Evolutionary conservation across 2,113 vertebrate species (phyloP), one percentile per base, ranked within the genome.

Genomic region (Percina caprodes): DNA sequence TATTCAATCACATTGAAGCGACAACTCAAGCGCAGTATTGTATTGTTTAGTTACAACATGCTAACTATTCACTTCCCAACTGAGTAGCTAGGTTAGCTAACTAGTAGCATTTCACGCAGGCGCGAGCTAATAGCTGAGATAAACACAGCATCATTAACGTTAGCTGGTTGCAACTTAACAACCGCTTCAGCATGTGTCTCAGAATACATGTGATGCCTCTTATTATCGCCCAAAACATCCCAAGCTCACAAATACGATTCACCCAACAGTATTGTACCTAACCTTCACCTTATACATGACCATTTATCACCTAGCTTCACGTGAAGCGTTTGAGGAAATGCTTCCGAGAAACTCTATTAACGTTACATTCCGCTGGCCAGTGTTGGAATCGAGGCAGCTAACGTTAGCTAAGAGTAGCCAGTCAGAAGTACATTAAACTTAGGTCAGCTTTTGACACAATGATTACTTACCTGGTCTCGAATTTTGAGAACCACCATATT

Each of bases 401-500:
- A 51, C 72, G n/a, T 71, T 78, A 91, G 88, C 90, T 91, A 82
- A 51, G 69, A 24, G 69, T 78, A 91, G 72, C 82, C 15, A 42
- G 56, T 35, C 69, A 59, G 54, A 52, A 74, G 39, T 65, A 84
- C 75, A 74, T 69, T 14, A 67, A 90, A 91, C 80, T 86, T 84
- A 4, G n/a, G 11, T 74, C 52, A 26, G 52, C 49, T 66, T 81
- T 82, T 70, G 51, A 65, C 59, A 67, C 56, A 78, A 39, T 14
- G 24, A 63, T 70, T 76, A 86, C 94, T 88, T 90, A 96, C 95
- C 95, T 96, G 95, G 88, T 96, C 95, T 94, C 94, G 92, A 74
- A 96, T 94, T 92, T 95, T 94, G 92, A 95, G 94, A 91, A 95
- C 93, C 93, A 95, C 94, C 94, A 94, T 96, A 93, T 95, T 95